Percentiles rank a stretch among this genome's conserved stretches.
Conservation (phyloP, 2,113 vertebrate genomes). For the Catharus bicknelli region DNA sequence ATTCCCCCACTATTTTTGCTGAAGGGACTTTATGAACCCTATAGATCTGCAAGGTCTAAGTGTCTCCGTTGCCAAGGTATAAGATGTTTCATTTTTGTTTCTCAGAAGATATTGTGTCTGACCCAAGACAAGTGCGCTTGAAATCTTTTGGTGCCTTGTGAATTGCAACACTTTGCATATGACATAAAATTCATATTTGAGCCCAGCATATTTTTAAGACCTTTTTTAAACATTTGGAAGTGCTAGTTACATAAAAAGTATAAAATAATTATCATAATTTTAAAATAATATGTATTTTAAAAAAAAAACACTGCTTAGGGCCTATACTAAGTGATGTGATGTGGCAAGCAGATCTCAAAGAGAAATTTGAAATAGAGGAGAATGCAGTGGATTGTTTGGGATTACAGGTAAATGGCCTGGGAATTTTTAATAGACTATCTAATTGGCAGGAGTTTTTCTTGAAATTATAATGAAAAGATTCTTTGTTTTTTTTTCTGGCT, state of each 20-base stretch:
- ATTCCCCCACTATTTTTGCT: neutral
- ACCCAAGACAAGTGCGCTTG: neutral
- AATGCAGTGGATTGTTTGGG: neutral
- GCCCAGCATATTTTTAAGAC: neutral
- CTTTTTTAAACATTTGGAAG: neutral
- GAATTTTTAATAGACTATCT: neutral
- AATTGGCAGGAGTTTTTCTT: neutral
- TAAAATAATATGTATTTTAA: neutral
- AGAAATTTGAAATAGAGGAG: neutral
- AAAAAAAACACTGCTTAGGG: neutral
- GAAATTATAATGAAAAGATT: neutral
- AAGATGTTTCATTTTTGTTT: neutral
- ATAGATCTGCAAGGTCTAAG: neutral
- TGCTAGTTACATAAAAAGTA: neutral
- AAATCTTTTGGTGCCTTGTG: neutral
- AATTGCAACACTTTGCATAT: neutral
- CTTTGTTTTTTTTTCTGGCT: neutral
- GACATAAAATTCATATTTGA: neutral
- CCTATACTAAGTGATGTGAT: neutral
- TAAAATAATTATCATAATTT: neutral
- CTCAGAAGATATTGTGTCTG: neutral
- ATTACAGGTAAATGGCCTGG: neutral
- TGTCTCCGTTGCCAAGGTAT: neutral
- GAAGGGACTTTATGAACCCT: neutral
- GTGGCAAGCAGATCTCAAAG: neutral